Conservation (phyloP, 2,888 invertebrate species). For the Euzetes globulus region DNA sequence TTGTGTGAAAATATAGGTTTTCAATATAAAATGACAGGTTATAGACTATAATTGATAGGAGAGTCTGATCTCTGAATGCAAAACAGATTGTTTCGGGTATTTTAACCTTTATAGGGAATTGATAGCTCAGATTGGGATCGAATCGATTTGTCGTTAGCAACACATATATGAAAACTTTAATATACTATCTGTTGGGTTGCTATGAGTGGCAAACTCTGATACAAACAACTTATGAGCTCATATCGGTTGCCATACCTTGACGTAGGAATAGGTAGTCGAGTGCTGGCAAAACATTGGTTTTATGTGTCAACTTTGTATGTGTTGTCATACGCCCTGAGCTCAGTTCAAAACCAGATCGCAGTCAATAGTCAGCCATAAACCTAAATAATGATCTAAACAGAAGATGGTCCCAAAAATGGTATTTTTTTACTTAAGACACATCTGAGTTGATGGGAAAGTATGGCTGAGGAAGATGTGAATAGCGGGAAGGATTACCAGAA, state of each 20-base stretch:
- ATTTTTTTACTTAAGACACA: not conserved
- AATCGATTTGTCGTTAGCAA: conserved; percentile 10
- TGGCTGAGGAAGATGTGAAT: not conserved
- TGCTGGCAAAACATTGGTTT: not conserved
- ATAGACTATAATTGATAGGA: too few species aligned
- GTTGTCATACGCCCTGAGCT: not conserved
- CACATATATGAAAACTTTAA: not conserved
- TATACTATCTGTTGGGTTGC: not conserved
- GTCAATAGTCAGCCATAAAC: not conserved
- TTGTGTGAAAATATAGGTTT: too few species aligned
- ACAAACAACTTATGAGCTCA: not conserved
- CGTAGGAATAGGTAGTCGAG: not conserved
- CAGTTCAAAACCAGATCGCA: not conserved
- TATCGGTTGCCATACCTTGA: not conserved
- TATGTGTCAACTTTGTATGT: not conserved
- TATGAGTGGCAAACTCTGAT: not conserved
- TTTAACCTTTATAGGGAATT: not conserved
- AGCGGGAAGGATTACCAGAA: not conserved
- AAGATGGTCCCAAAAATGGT: not conserved
- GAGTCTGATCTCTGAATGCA: not conserved
- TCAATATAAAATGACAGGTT: too few species aligned
- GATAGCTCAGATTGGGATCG: not conserved
- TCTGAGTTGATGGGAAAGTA: not conserved
- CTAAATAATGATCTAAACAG: not conserved
- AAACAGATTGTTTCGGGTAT: conserved; percentile 6